These are phyloP conservation scores for Euleptes europaea DNA, from an alignment of 2,113 vertebrate species.

Conservation along the genomic window DNA sequence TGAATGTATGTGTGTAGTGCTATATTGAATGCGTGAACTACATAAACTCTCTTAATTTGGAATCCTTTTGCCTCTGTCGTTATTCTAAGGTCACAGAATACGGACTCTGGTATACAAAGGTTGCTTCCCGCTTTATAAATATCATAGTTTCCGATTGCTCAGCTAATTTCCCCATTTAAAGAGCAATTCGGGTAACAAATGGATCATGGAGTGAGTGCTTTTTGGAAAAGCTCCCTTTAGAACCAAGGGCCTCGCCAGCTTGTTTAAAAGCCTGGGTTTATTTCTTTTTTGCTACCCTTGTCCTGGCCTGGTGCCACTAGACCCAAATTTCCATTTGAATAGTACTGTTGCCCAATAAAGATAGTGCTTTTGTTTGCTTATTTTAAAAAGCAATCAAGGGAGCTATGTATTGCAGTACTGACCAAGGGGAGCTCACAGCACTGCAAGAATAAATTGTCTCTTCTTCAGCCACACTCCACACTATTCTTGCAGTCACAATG, in stretches of 20 bases:
- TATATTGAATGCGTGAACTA: too few species aligned
- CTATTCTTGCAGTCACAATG: not conserved
- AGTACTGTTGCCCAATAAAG: not conserved
- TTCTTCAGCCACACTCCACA: not conserved
- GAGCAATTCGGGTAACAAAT: too few species aligned
- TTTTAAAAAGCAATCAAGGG: not conserved
- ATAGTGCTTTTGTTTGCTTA: not conserved
- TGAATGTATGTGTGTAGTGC: too few species aligned
- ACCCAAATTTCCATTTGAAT: not conserved
- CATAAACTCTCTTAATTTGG: too few species aligned
- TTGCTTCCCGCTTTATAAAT: too few species aligned
- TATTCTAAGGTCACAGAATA: too few species aligned
- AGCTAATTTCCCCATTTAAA: too few species aligned
- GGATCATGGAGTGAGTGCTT: not conserved
- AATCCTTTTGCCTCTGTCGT: too few species aligned
- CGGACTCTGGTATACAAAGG: too few species aligned
- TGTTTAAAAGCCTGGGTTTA: not conserved
- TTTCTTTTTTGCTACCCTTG: not conserved
- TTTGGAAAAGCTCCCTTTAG: constrained; percentile 11
- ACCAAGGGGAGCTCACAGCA: not conserved
- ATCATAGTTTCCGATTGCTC: too few species aligned
- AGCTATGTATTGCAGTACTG: not conserved
- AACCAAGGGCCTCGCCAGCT: not conserved
- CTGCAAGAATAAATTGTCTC: not conserved
- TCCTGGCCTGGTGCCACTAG: not conserved